phyloP scores from a whole-genome alignment of 2,113 vertebrate genomes.

The Turdus rufiventris region DNA sequence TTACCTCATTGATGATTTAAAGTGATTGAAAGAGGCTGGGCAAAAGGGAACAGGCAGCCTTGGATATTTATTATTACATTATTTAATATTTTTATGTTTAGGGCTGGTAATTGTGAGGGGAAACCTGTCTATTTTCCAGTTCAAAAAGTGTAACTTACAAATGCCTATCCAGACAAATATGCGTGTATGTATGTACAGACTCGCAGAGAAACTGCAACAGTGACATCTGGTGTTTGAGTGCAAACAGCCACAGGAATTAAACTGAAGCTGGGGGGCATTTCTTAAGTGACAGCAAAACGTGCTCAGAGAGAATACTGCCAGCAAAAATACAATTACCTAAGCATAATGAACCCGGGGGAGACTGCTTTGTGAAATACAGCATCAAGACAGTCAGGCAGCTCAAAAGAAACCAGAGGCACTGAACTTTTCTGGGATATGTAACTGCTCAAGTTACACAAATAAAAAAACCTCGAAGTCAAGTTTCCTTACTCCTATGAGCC shows the following conservation, averaged over 20 bases:
- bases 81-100: neutral
- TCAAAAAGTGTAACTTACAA: neutral
- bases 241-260: neutral
- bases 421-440: neutral
- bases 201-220: slow-evolving; percentile 28
- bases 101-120: neutral
- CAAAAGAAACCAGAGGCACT: neutral
- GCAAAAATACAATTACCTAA: neutral
- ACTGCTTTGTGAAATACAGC: neutral
- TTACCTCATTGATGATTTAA: neutral
- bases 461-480: neutral
- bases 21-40: neutral
- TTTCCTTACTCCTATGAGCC: neutral
- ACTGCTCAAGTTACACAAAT: neutral
- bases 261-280: neutral
- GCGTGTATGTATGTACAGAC: neutral
- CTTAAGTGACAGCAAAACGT: neutral
- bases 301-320: neutral
- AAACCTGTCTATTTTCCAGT: neutral
- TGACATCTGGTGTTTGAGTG: slow-evolving; percentile 68
- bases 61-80: neutral
- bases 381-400: neutral
- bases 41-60: neutral
- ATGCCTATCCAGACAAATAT: neutral
- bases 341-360: neutral